Percentiles rank a stretch among this genome's conserved stretches.
Conservation (phyloP, 2,888 invertebrate genomes). For the Oligia strigilis region DNA sequence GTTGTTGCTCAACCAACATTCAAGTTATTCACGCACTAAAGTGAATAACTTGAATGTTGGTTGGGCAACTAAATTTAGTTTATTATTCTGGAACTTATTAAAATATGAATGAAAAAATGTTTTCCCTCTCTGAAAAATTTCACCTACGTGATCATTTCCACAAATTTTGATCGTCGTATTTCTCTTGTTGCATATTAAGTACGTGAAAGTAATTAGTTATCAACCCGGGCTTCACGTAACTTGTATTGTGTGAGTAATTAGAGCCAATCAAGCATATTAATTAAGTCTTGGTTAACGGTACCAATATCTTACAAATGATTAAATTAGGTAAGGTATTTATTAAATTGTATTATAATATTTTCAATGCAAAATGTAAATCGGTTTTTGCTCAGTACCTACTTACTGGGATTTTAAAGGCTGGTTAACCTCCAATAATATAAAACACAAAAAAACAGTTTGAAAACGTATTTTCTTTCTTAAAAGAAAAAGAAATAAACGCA, state of each 20-base stretch:
- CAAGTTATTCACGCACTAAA: constrained; percentile 27
- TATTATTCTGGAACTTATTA: neutral
- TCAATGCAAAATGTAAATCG: neutral
- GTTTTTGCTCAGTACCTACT: neutral
- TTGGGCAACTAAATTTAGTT: neutral
- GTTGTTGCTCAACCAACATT: constrained; percentile 22
- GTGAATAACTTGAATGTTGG: too few relatives aligned
- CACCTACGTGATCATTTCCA: neutral
- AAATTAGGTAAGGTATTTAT: constrained; percentile 6
- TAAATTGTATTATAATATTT: neutral
- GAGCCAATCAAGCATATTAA: constrained; percentile 31
- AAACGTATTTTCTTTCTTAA: neutral
- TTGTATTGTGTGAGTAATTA: constrained; percentile 20
- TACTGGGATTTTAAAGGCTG: neutral
- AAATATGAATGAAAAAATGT: neutral
- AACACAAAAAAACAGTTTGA: neutral
- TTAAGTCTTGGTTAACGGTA: constrained; percentile 13
- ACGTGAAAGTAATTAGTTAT: constrained; percentile 19
- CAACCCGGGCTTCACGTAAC: constrained; percentile 9
- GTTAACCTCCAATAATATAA: neutral
- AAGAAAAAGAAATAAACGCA: constrained; percentile 22
- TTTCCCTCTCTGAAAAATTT: neutral
- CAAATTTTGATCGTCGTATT: neutral
- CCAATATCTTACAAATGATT: constrained; percentile 9
- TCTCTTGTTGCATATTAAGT: constrained; percentile 1